Base-by-base conservation (phyloP, 2,888 invertebrate genomes). In the Amphimallon solstitiale region DNA sequence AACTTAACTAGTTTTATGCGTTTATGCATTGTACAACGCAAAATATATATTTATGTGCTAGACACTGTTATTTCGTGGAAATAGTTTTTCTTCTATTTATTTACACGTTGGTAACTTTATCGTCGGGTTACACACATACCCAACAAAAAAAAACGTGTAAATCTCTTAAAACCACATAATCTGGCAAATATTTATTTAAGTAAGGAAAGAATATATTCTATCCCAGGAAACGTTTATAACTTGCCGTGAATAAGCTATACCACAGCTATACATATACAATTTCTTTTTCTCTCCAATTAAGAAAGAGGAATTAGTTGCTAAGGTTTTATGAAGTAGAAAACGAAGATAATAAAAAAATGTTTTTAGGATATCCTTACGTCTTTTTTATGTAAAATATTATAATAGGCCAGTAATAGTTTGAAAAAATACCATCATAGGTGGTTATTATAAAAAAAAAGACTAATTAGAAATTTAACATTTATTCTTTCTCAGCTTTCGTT, bases 141-240 rank as follows among this genome's bases (percentile, higher is more conserved):
- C n/a, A n/a, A n/a, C n/a, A 43, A 43, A 43, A 23, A 56, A 56
- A 56, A 38, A 23, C 7, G 23, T 40, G 21, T 40, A 56, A 56
- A 29, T 40, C 56, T 15, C 23, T 56, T 56, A 56, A 56, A 23
- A 40, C 56, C 23, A 15, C 54, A 54, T 54, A 54, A 54, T 54
- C 38, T 21, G 21, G 38, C 40, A 19, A 56, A 56, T 56, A 56
- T 56, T 56, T 56, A 15, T 23, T n/a, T 12, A 40, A 38, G 40
- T 19, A 23, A 6, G 21, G 2, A 40, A 2, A 56, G 21, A 40
- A 29, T 29, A 9, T 29, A 29, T 29, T 29, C 29, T 29, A 29
- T 29, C 29, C 29, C 29, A 29, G 29, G 29, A 29, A 29, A 29
- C 29, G 29, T 29, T 29, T n/a, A 40, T 21, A 43, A 14, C 2